phyloP scores from a whole-genome alignment of 2,797 vertebrate species.

The Melanotaenia nigrans region DNA sequence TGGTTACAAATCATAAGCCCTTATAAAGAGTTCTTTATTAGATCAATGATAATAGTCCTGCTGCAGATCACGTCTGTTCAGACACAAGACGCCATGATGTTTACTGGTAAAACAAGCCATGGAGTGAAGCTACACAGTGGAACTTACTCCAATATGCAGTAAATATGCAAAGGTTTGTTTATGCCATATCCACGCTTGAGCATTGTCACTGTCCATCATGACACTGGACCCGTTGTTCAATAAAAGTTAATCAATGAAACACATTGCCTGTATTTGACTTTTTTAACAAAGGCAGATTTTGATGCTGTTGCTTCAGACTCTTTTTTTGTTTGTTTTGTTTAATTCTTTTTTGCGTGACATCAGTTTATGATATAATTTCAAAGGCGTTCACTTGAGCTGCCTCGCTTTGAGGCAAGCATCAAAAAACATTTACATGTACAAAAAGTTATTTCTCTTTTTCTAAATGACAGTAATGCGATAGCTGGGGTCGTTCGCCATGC shows the following conservation, averaged over 20 bases:
- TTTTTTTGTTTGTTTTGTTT: background rate
- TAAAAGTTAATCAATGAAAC: constrained; percentile 11
- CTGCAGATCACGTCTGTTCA: constrained; percentile 11
- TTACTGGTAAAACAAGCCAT: constrained; percentile 2
- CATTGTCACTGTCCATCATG: constrained; percentile 7
- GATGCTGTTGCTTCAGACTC: constrained; percentile 6
- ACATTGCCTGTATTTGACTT: constrained; percentile 16
- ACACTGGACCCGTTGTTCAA: background rate
- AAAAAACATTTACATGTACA: constrained; percentile 11
- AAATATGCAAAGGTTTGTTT: constrained; percentile 8
- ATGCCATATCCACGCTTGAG: constrained; percentile 12
- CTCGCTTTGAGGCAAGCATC: background rate
- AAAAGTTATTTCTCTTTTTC: background rate
- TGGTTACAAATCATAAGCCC: constrained; percentile 11
- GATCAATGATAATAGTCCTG: constrained; percentile 10
- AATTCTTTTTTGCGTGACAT: background rate
- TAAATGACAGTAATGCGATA: constrained; percentile 74
- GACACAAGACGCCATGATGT: background rate
- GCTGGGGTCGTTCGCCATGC: constrained; percentile 62
- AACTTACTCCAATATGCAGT: constrained; percentile 3
- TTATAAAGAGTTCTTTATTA: constrained; percentile 9
- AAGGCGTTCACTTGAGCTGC: background rate
- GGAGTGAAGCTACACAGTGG: constrained; percentile 5
- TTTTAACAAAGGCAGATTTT: constrained; percentile 1
- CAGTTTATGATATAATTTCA: background rate